Evolutionary conservation across 1,140 invertebrate species (phyloP).

Genomic region (Diachasma alloeum): DNA sequence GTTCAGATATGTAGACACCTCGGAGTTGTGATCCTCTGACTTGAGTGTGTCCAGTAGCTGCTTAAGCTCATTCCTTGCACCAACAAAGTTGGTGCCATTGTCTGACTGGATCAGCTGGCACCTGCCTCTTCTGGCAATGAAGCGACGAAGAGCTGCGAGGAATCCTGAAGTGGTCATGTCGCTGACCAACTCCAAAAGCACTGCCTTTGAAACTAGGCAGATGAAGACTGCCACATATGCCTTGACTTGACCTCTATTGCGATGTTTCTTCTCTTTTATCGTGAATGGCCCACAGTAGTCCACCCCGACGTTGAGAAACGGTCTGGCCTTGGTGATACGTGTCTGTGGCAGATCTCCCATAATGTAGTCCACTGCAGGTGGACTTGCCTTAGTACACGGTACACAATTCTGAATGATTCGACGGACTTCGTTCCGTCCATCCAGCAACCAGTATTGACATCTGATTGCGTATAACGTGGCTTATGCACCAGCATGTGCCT

Average conservation of each 20-base stretch:
- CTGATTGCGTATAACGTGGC: not conserved
- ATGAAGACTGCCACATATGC: not conserved
- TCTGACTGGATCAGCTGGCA: constrained; percentile 15
- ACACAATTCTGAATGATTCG: not conserved
- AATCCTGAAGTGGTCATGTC: constrained; percentile 34
- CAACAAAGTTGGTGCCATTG: constrained; percentile 32
- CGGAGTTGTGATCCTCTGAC: no score
- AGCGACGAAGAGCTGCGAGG: constrained; percentile 40
- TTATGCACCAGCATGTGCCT: no score
- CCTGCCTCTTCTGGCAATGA: no score
- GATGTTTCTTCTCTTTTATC: not conserved
- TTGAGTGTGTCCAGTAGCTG: not conserved
- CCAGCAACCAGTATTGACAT: not conserved
- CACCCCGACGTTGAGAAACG: not conserved
- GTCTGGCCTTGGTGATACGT: not conserved
- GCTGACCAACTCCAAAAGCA: not conserved
- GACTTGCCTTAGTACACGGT: not conserved
- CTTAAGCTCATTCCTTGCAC: constrained; percentile 16
- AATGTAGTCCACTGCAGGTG: not conserved
- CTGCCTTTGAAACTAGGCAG: not conserved
- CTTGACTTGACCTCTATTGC: not conserved
- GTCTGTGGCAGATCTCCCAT: not conserved
- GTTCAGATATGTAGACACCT: not conserved
- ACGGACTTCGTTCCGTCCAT: not conserved
- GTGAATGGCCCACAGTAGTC: not conserved